Base-by-base conservation (phyloP, 2,797 vertebrate genomes). In the Falco biarmicus region DNA sequence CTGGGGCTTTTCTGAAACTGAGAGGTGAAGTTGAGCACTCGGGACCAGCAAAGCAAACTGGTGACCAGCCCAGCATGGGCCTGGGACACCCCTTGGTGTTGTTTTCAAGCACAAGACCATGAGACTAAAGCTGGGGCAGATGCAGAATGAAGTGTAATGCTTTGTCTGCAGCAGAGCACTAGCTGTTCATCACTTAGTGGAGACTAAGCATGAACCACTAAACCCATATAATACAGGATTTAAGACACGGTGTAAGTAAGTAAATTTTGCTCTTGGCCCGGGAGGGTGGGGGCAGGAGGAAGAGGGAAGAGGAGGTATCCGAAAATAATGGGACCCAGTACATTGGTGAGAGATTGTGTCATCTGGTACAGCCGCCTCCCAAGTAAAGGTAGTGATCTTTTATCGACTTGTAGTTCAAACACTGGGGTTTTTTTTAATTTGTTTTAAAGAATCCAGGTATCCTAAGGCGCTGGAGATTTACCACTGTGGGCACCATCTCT, bases 1-100 rank as follows among this genome's bases (percentile, higher is more conserved):
- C 56, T 20, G 41, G 32, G 18, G 11, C 24, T 64, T 17, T 53
- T 56, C 56, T 39, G 61, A 47, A 56, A 13, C 17, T 41, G 15
- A 54, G 29, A 6, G 0, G 5, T 9, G 21, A 39, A 22, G 2
- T 1, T 22, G 70, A 66, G 41, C 26, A 2, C 53, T 32, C 2
- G 2, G 61, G 60, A 51, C 34, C 60, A 20, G 63, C 47, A 13
- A 25, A 68, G 47, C 2, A 1, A 71, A 37, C 31, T 16, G 5
- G 50, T 19, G 61, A 22, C 20, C 71, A 41, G 83, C 56, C 60
- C 13, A 14, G 37, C 59, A 31, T 3, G 8, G 6, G 4, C 61
- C 43, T 32, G 1, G 4, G 76, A 1, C 48, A 45, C 6, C 31
- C 28, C 31, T 54, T 5, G 51, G 74, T 57, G 93, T 18, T 54